Evolutionary conservation across 37 sponge, comb jelly and placozoan genomes (phyloP).

Genomic region (Lycopodina hypogea): DNA sequence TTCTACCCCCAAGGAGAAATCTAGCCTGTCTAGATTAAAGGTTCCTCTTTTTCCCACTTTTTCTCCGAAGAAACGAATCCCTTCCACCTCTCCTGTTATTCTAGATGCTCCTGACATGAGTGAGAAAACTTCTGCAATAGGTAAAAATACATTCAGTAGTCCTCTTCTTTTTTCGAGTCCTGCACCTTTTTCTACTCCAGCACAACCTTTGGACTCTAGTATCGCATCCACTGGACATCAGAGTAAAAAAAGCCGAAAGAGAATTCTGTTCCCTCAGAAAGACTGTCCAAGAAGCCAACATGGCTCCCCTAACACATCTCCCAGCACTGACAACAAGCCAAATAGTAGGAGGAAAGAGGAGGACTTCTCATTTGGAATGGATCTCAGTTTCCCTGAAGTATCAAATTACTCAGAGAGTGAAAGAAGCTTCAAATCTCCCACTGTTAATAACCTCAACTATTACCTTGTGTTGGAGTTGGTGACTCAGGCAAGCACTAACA

Average conservation of each 20-base stretch:
- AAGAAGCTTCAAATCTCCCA: background rate
- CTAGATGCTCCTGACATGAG: too few relatives aligned
- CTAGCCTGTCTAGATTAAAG: background rate
- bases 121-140: background rate
- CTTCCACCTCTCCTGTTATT: background rate
- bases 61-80: conserved; percentile 10
- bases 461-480: conserved; percentile 42
- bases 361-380: conserved; percentile 14
- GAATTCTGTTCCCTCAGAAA: background rate
- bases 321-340: background rate
- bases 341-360: background rate
- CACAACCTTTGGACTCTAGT: background rate
- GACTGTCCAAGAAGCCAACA: background rate
- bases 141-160: background rate
- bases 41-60: background rate
- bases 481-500: conserved; percentile 3
- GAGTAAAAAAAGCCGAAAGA: background rate
- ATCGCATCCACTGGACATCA: background rate
- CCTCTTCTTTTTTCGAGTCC: background rate
- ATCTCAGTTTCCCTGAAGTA: conserved; percentile 18
- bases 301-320: background rate
- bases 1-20: too few relatives aligned
- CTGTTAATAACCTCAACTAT: background rate
- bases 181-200: background rate
- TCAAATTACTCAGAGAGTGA: background rate